Evolutionary conservation across 2,888 invertebrate species (phyloP), one percentile per base, ranked within the genome.

Genomic region (Macrosiphum euphorbiae): DNA sequence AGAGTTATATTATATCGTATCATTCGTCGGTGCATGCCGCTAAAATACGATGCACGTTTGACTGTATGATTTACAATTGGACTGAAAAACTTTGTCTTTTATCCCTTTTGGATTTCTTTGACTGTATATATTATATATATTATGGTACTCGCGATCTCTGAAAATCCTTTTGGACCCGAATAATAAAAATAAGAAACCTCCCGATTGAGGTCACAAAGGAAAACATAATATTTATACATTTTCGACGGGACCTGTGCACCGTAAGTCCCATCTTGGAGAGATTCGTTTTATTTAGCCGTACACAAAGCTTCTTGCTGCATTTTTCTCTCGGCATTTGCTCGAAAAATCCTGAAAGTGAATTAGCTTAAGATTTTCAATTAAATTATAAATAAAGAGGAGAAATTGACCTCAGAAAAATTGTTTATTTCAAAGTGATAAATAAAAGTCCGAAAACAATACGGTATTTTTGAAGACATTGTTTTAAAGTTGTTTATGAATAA

Each of bases 401-500:
- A 47, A 87, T 44, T 55, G 91, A 91, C 91, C 55, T 84, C 41
- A 11, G 55, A 91, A 91, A 91, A 90, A 90, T 91, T 58, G 58
- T 58, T 58, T 47, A n/a, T 86, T 58, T 58, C 58, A 86, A 91
- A 85, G 91, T 47, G 91, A 86, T 91, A 86, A 86, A 91, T 86
- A 47, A 91, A 91, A 92, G 61, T 87, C 86, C 24, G 35, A 92
- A 92, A 61, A 87, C 88, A 92, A 92, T 88, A 88, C 78, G 47
- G 50, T 58, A 92, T 92, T 92, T 92, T 61, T 61, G 26, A 52
- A 92, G 52, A 78, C 41, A 88, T 92, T 88, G 92, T 88, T 88
- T 52, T 28, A 50, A 86, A 67, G 88, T 87, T 87, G 86, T 92
- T 91, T 87, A 50, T 35, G 61, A 92, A 92, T 61, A 87, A 87